Evolutionary conservation across 2,888 invertebrate genomes (phyloP).

Genomic region (Pterostichus madidus): DNA sequence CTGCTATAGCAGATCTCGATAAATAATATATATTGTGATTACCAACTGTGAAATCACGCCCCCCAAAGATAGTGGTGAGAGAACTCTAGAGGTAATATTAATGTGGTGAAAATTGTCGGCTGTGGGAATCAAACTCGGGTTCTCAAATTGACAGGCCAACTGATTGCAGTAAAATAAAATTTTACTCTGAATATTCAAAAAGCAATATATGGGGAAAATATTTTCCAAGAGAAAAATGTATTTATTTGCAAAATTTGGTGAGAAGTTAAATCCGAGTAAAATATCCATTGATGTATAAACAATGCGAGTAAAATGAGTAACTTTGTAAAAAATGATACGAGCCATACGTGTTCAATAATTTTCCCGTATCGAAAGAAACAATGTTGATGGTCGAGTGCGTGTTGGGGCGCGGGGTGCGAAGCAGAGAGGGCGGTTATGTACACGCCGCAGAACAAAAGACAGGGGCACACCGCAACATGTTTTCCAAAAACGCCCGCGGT

Average conservation of each 20-base stretch:
- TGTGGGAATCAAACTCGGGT: too few relatives aligned
- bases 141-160: too few relatives aligned
- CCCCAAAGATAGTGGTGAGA: too few relatives aligned
- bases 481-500: conserved; percentile 37
- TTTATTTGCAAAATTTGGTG: too few relatives aligned
- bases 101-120: too few relatives aligned
- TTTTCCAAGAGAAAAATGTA: background rate
- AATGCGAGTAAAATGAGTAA: conserved; percentile 25
- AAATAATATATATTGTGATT: too few relatives aligned
- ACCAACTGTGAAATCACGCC: too few relatives aligned
- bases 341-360: conserved; percentile 47
- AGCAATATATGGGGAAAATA: too few relatives aligned
- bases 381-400: conserved; percentile 11
- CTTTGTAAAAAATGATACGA: conserved; percentile 24
- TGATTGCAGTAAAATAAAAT: too few relatives aligned
- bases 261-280: background rate
- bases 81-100: too few relatives aligned
- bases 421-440: conserved; percentile 11
- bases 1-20: too few relatives aligned
- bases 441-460: conserved; percentile 57
- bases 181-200: too few relatives aligned
- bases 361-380: conserved; percentile 59
- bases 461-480: conserved; percentile 59
- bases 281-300: conserved; percentile 27
- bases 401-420: background rate